These are phyloP conservation scores for Drosophila stalkeri DNA, from an alignment of 2,888 invertebrate species.

Conservation along the genomic window DNA sequence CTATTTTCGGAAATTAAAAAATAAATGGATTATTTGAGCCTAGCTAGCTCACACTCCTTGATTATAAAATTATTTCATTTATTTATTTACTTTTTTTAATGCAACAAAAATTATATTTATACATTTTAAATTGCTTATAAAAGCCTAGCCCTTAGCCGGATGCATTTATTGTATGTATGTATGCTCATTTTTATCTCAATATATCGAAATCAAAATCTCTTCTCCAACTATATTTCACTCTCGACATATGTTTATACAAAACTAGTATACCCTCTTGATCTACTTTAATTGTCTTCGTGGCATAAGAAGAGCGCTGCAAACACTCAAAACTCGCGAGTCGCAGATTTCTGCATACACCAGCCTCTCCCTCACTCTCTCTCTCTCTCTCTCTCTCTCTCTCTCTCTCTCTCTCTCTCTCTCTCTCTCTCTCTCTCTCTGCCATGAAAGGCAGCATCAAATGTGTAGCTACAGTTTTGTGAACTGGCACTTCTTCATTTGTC, in stretches of 20 bases:
- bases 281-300: neutral
- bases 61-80: too few relatives aligned
- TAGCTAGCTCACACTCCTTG: too few relatives aligned
- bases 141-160: neutral
- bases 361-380: neutral
- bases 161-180: neutral
- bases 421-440: neutral
- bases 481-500: conserved; percentile 25
- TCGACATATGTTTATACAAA: neutral
- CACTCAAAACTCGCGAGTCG: conserved; percentile 15
- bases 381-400: neutral
- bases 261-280: neutral
- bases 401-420: neutral
- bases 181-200: neutral
- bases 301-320: conserved; percentile 32
- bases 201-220: neutral
- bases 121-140: neutral
- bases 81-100: too few relatives aligned
- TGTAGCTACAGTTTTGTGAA: conserved; percentile 10
- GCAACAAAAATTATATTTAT: too few relatives aligned
- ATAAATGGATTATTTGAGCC: too few relatives aligned
- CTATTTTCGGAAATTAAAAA: too few relatives aligned
- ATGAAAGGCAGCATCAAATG: conserved; percentile 13
- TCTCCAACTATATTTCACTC: neutral
- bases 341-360: conserved; percentile 50